Percentiles rank a stretch among this genome's conserved stretches.
phyloP scores from a whole-genome alignment of 2,113 vertebrate genomes.

The Bos indicus region DNA sequence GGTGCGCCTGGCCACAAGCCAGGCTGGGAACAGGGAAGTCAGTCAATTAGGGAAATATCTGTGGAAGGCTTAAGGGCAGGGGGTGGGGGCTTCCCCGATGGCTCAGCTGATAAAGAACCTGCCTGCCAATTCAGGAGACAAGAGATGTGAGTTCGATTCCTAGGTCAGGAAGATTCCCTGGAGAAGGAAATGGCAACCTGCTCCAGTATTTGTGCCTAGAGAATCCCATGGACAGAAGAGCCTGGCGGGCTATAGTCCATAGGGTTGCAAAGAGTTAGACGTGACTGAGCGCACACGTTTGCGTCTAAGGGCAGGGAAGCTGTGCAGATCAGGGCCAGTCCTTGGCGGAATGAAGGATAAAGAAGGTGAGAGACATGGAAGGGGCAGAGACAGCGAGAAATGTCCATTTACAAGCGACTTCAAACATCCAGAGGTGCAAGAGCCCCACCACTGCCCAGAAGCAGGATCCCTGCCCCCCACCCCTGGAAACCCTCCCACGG shows the following conservation, averaged over 20 bases:
- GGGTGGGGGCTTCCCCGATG: not conserved
- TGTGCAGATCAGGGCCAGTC: not conserved
- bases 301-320: not conserved
- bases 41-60: not conserved
- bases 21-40: not conserved
- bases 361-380: not conserved
- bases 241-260: not conserved
- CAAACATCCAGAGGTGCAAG: not conserved
- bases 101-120: not conserved
- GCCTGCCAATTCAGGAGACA: not conserved
- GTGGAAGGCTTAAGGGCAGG: not conserved
- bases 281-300: not conserved
- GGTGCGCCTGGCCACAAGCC: not conserved
- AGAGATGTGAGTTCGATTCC: not conserved
- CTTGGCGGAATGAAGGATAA: not conserved
- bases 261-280: not conserved
- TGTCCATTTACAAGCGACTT: not conserved
- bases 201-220: not conserved
- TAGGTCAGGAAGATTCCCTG: not conserved
- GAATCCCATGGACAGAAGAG: not conserved
- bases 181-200: not conserved
- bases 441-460: fast-evolving
- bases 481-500: not conserved
- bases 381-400: not conserved
- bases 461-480: fast-evolving